phyloP scores from a whole-genome alignment of 2,797 vertebrate species.

The Ptychadena robeensis region DNA sequence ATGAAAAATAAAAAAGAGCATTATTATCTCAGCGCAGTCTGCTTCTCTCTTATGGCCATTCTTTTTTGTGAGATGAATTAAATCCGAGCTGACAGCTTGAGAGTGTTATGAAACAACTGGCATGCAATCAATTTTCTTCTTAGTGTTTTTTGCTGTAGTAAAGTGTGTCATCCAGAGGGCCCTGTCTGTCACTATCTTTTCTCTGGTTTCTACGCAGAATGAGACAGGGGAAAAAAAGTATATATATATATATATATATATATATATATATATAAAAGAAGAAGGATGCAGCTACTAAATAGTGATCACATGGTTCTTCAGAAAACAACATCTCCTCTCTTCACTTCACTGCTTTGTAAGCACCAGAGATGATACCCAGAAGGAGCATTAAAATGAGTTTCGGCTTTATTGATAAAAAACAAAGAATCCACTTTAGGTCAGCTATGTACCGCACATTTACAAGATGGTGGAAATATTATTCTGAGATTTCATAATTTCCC shows the following conservation, averaged over 20 bases:
- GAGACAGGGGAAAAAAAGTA: slow-evolving; percentile 28
- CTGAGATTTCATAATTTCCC: background rate
- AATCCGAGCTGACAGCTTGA: slow-evolving; percentile 60
- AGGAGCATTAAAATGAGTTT: background rate
- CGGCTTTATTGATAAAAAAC: background rate
- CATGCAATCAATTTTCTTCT: slow-evolving; percentile 61
- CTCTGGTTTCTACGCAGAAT: slow-evolving; percentile 24
- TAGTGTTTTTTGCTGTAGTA: slow-evolving; percentile 59
- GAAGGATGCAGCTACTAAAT: slow-evolving; percentile 25
- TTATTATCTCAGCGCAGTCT: slow-evolving; percentile 44
- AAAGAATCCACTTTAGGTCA: no score
- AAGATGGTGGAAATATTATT: no score
- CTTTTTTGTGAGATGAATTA: slow-evolving; percentile 52
- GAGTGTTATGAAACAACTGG: slow-evolving; percentile 62
- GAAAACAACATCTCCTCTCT: slow-evolving; percentile 29
- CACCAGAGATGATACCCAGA: slow-evolving; percentile 26
- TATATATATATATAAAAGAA: slow-evolving; percentile 1
- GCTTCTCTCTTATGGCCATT: slow-evolving; percentile 48
- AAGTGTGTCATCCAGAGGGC: slow-evolving; percentile 61
- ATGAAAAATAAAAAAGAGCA: slow-evolving; percentile 27
- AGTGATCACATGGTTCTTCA: slow-evolving; percentile 12
- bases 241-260: no score
- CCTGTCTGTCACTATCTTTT: slow-evolving; percentile 58
- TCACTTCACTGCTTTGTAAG: slow-evolving; percentile 8
- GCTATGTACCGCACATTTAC: no score